Evolutionary conservation across 2,888 invertebrate genomes (phyloP).

Genomic region (Invenusta paracnida): DNA sequence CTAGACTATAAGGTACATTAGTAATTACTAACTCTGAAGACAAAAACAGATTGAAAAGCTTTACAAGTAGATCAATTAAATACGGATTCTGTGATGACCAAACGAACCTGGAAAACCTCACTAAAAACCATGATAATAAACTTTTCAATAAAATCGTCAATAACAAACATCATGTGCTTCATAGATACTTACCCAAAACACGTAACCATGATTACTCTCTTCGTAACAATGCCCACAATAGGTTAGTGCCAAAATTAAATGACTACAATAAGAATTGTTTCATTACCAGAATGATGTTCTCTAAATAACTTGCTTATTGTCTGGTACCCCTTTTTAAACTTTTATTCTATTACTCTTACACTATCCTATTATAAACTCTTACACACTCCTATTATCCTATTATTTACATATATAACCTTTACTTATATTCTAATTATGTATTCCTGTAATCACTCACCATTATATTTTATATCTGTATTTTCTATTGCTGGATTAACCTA

Average conservation of each 20-base stretch:
- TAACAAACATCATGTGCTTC: constrained; percentile 21
- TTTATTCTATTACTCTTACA: not conserved
- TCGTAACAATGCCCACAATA: constrained; percentile 18
- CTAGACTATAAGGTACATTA: no score
- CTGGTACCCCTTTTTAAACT: not conserved
- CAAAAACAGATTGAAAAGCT: no score
- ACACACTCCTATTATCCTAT: not conserved
- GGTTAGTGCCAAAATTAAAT: constrained; percentile 26
- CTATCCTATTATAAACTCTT: not conserved
- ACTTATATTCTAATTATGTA: not conserved
- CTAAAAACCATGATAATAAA: not conserved
- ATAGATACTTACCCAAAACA: constrained; percentile 20
- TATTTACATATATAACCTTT: not conserved
- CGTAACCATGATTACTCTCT: constrained; percentile 11
- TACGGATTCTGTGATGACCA: not conserved
- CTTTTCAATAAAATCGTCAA: constrained; percentile 14
- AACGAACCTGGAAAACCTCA: not conserved
- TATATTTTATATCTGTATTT: not conserved
- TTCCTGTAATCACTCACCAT: not conserved
- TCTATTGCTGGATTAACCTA: not conserved
- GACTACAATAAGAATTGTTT: constrained; percentile 21
- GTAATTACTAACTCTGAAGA: not conserved
- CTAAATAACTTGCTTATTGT: not conserved
- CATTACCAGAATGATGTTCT: constrained; percentile 7
- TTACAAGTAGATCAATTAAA: not conserved